Percentiles rank a stretch among this genome's conserved stretches.
Evolutionary conservation across 2,888 invertebrate genomes (phyloP).

Genomic region (Leucophenga maculata): DNA sequence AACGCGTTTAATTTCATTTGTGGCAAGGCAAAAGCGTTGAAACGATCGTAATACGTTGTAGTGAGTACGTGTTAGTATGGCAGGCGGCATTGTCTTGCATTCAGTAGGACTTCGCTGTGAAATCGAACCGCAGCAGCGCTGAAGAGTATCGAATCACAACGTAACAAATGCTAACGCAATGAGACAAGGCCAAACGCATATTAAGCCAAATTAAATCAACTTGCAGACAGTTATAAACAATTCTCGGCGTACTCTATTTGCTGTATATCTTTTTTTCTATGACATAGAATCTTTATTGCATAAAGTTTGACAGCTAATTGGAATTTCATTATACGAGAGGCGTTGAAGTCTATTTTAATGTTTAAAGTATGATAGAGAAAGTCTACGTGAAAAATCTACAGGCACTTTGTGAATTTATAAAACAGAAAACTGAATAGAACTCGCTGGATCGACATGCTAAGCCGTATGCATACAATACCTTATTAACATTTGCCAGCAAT

Average conservation of each 20-base stretch:
- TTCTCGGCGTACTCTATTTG: slow-evolving; percentile 34
- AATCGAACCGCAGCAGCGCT: slow-evolving; percentile 10
- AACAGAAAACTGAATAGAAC: no score
- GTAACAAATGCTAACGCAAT: not conserved
- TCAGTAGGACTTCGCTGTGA: not conserved
- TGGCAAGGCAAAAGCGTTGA: slow-evolving; percentile 30
- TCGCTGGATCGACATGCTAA: no score
- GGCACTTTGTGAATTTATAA: no score
- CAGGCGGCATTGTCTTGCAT: slow-evolving; percentile 27
- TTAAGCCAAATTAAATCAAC: slow-evolving; percentile 46
- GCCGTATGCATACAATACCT: no score
- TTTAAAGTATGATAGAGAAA: no score
- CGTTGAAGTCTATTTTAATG: no score
- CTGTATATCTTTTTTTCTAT: not conserved
- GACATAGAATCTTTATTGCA: not conserved
- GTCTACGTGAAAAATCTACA: no score
- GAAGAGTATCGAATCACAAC: not conserved
- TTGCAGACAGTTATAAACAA: slow-evolving; percentile 49
- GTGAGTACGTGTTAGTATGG: slow-evolving; percentile 15
- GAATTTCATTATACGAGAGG: not conserved
- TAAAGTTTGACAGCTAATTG: slow-evolving; percentile 10
- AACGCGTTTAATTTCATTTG: slow-evolving; percentile 68
- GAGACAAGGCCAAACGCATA: slow-evolving; percentile 41
- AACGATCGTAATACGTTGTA: slow-evolving; percentile 36
- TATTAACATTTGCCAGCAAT: no score